A percentile compares a stretch with the other conserved stretches of the same genome.
Conservation (phyloP, 2,888 invertebrate genomes). For the Xestia sexstrigata region DNA sequence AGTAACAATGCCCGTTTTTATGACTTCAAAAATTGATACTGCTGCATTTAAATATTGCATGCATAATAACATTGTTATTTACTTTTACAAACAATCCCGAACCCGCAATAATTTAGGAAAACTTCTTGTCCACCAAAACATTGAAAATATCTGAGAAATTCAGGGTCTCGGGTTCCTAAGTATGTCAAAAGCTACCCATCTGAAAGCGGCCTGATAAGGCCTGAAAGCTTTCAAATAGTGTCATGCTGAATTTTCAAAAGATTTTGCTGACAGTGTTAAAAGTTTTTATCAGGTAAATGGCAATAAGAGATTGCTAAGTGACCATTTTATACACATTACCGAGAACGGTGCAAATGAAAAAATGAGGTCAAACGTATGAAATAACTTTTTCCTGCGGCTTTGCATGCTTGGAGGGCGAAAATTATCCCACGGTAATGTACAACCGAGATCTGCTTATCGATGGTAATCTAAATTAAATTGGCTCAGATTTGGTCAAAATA, state of each 20-base stretch:
- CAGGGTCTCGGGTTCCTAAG: neutral
- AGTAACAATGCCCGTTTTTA: too few species aligned
- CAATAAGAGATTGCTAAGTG: too few species aligned
- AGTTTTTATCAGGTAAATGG: slow-evolving; percentile 16
- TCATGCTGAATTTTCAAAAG: slow-evolving; percentile 3
- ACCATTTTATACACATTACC: slow-evolving; percentile 8
- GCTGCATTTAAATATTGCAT: too few species aligned
- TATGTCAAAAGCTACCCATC: slow-evolving; percentile 15
- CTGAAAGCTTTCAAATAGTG: slow-evolving; percentile 43
- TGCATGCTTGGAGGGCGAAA: neutral
- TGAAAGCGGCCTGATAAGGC: slow-evolving; percentile 23
- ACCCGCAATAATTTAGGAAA: neutral
- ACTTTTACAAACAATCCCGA: neutral
- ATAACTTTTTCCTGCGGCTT: neutral
- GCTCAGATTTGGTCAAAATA: neutral
- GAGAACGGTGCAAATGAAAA: neutral
- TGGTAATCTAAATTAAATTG: neutral
- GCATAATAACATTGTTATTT: too few species aligned
- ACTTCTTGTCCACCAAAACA: neutral
- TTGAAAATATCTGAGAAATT: neutral
- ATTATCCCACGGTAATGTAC: neutral
- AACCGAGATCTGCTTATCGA: neutral
- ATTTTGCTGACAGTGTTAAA: neutral
- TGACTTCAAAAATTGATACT: too few species aligned
- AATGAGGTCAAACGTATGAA: neutral